Base-by-base conservation (phyloP, 2,888 invertebrate species). In the Megastigmus dorsalis region DNA sequence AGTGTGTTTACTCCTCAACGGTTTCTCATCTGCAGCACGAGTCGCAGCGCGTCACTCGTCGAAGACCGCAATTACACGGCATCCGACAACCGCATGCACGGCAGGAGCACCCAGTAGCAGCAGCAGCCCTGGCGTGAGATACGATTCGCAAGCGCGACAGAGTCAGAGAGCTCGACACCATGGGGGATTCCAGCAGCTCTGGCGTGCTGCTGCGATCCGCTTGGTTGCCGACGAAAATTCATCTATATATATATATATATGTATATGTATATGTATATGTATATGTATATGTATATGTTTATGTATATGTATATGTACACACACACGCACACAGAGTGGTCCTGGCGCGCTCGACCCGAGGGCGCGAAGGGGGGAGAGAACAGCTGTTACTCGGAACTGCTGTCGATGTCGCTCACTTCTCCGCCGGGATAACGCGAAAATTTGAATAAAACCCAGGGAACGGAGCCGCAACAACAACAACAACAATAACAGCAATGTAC, bases 381-480 rank as follows among this genome's bases (percentile, higher is more conserved):
- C n/a, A n/a, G n/a, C n/a, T n/a, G n/a, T n/a, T n/a, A n/a, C n/a
- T n/a, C n/a, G n/a, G n/a, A n/a, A n/a, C n/a, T n/a, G n/a, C n/a
- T n/a, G n/a, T n/a, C n/a, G n/a, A n/a, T 59, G 18, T 26, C 57
- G 48, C 38, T 38, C 48, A 30, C 59, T 55, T 30, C 28, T n/a
- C 43, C 50, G 28, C 9, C 30, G 6, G n/a, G 20, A 75, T 57
- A 62, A 74, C 72, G 70, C 66, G 63, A 78, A 62, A 69, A 76
- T 76, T 76, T 73, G 54, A 73, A 68, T 74, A 63, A 66, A 65
- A 62, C 4, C 57, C 57, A 20, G 18, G n/a, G n/a, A n/a, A n/a
- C n/a, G n/a, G n/a, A n/a, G n/a, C n/a, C n/a, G n/a, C n/a, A n/a
- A n/a, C n/a, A n/a, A n/a, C n/a, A n/a, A n/a, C n/a, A n/a, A n/a